A percentile compares a stretch with the other conserved stretches of the same genome.
These are phyloP conservation scores for Centropyge bicolor DNA, from an alignment of 2,797 vertebrate species.

Conservation along the genomic window DNA sequence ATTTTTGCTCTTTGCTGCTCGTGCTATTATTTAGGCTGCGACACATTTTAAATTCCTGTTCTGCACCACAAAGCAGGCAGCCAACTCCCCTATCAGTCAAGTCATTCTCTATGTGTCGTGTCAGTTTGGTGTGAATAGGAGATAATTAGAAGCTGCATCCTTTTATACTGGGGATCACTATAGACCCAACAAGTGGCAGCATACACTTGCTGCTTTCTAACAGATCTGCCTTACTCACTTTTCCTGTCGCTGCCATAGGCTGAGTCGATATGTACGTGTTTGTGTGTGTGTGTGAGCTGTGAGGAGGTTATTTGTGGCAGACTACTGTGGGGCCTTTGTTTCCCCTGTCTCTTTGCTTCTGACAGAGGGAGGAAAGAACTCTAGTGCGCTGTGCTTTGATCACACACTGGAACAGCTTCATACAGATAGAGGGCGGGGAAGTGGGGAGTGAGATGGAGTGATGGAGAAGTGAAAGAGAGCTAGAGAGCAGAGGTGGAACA, in stretches of 20 bases:
- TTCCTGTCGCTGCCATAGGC: slow-evolving; percentile 60
- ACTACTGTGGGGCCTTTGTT: slow-evolving; percentile 82
- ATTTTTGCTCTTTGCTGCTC: slow-evolving; percentile 33
- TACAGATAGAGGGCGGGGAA: slow-evolving; percentile 68
- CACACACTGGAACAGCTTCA: slow-evolving; percentile 75
- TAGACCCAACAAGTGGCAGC: slow-evolving; percentile 75
- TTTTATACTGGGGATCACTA: slow-evolving; percentile 69
- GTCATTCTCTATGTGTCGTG: slow-evolving; percentile 59
- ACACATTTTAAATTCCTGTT: slow-evolving; percentile 60
- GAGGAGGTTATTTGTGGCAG: slow-evolving; percentile 82
- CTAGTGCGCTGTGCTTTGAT: slow-evolving; percentile 78
- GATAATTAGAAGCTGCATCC: slow-evolving; percentile 78
- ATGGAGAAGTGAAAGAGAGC: slow-evolving; percentile 63
- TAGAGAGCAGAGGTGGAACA: slow-evolving; percentile 66
- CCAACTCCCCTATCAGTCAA: slow-evolving; percentile 65
- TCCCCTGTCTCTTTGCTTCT: slow-evolving; percentile 73
- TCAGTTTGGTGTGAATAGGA: slow-evolving; percentile 70
- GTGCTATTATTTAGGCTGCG: slow-evolving; percentile 59
- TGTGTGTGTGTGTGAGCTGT: slow-evolving; percentile 58
- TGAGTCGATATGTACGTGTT: slow-evolving; percentile 42
- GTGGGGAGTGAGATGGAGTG: slow-evolving; percentile 57
- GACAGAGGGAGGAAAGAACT: slow-evolving; percentile 80
- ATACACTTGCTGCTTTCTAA: slow-evolving; percentile 55
- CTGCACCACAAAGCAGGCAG: slow-evolving; percentile 66
- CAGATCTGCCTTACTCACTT: slow-evolving; percentile 59